These are phyloP conservation scores for Dorcus parallelipipedus DNA, from an alignment of 2,888 invertebrate species.

Conservation along the genomic window DNA sequence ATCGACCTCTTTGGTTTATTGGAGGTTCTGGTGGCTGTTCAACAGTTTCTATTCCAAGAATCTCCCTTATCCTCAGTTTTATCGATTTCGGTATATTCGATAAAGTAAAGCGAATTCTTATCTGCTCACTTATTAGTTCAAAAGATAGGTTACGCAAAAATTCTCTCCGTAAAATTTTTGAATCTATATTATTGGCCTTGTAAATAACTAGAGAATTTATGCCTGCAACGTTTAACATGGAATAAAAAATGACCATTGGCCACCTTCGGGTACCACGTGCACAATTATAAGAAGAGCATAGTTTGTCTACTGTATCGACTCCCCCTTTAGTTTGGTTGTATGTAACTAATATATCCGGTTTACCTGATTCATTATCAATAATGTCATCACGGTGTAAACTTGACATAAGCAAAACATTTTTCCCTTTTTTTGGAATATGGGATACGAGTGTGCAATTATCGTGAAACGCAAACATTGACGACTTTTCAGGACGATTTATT, in stretches of 20 bases:
- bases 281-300: conserved; percentile 8
- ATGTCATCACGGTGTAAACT: background rate
- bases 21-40: background rate
- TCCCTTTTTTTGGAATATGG: background rate
- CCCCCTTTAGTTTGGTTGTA: conserved; percentile 10
- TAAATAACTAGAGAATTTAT: conserved; percentile 9
- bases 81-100: no score
- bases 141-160: conserved; percentile 1
- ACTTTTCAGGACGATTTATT: background rate
- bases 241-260: conserved; percentile 16
- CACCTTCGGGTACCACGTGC: conserved; percentile 10
- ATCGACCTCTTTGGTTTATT: background rate
- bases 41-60: background rate
- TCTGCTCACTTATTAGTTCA: background rate
- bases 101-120: no score
- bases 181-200: background rate
- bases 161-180: background rate
- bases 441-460: conserved; percentile 2
- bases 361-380: background rate
- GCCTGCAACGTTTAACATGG: conserved; percentile 3
- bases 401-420: background rate
- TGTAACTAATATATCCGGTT: conserved; percentile 1
- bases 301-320: conserved; percentile 7
- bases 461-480: conserved; percentile 4
- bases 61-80: no score